Percentiles rank a stretch among this genome's conserved stretches.
These are phyloP conservation scores for Vanessa tameamea DNA, from an alignment of 1,140 invertebrate genomes.

Conservation along the genomic window DNA sequence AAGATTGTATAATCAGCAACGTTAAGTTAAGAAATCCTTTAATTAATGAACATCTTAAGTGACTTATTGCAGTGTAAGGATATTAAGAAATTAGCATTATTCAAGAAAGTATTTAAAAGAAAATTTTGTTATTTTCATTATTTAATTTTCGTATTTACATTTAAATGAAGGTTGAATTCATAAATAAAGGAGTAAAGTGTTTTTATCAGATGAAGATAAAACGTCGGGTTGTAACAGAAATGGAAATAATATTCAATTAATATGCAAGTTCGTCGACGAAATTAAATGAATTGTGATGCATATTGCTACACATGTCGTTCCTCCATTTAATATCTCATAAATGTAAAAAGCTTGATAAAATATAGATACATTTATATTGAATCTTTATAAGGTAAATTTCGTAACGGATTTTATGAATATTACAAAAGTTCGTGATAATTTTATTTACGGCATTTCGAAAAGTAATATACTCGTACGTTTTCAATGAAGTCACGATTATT, in stretches of 20 bases:
- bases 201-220: constrained; percentile 12
- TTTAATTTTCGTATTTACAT: constrained; percentile 3
- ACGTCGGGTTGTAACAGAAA: background rate
- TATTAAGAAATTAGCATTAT: background rate
- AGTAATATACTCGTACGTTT: too few species aligned
- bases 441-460: too few species aligned
- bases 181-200: constrained; percentile 2
- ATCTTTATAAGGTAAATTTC: background rate
- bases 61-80: too few species aligned
- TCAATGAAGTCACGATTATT: too few species aligned
- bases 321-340: background rate
- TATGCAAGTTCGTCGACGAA: background rate
- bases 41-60: background rate
- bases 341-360: background rate
- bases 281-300: background rate
- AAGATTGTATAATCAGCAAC: background rate
- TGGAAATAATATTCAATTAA: constrained; percentile 13
- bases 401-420: too few species aligned
- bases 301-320: background rate
- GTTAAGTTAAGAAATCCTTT: background rate
- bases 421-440: too few species aligned
- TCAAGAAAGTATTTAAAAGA: background rate
- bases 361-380: background rate
- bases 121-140: background rate
- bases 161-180: background rate